Conservation (phyloP, 2,888 invertebrate species). For the Lapara coniferarum region DNA sequence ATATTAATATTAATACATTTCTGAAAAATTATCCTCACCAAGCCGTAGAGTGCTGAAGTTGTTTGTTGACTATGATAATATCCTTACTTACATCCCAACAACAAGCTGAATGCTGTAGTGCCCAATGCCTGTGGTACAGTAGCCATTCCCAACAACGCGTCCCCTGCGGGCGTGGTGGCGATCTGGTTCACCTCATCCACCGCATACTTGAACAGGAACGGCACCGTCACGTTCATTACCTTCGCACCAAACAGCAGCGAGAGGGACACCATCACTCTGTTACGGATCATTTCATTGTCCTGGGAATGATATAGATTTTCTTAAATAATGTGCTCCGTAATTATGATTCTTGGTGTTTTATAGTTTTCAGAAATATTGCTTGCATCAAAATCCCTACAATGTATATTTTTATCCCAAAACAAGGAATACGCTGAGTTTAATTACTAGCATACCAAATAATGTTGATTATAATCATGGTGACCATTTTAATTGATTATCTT, state of each 20-base stretch:
- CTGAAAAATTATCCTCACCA: too few relatives aligned
- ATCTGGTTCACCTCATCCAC: conserved; percentile 93
- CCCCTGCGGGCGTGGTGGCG: conserved; percentile 67
- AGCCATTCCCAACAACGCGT: conserved; percentile 87
- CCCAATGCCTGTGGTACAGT: conserved; percentile 91
- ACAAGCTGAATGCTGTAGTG: conserved; percentile 90
- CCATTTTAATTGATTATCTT: too few relatives aligned
- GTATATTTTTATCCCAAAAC: too few relatives aligned
- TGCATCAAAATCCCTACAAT: not conserved
- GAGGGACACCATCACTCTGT: conserved; percentile 92
- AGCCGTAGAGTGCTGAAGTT: too few relatives aligned
- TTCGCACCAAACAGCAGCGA: conserved; percentile 92
- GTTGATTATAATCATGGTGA: too few relatives aligned
- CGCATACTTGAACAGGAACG: conserved; percentile 97
- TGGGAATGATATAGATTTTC: conserved; percentile 49
- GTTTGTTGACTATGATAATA: too few relatives aligned
- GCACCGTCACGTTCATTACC: conserved; percentile 95
- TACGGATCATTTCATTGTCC: conserved; percentile 89
- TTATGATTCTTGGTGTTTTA: too few relatives aligned
- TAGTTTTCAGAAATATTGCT: not conserved
- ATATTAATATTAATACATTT: too few relatives aligned
- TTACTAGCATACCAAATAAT: too few relatives aligned
- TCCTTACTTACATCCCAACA: conserved; percentile 92
- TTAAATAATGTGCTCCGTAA: too few relatives aligned
- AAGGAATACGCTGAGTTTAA: too few relatives aligned